phyloP scores from a whole-genome alignment of 92 coral and sea anemone species.

The Zoanthus gigantus region DNA sequence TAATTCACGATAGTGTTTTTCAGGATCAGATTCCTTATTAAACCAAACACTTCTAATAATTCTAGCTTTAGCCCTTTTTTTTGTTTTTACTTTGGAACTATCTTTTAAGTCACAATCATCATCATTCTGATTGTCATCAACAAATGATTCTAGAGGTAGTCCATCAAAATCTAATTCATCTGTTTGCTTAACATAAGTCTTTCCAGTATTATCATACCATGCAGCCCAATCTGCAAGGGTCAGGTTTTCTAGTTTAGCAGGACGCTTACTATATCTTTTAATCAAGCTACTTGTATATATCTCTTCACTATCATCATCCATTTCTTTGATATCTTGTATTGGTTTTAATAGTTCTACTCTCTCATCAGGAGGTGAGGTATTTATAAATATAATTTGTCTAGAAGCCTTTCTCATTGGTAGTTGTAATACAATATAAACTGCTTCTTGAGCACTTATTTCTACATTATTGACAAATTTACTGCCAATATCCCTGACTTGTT shows the following conservation, averaged over 20 bases:
- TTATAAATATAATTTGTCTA: slow-evolving; percentile 2
- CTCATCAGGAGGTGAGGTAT: slow-evolving; percentile 5
- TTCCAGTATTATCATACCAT: slow-evolving; percentile 5
- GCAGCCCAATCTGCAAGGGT: slow-evolving; percentile 13
- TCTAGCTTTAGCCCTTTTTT: slow-evolving; percentile 30
- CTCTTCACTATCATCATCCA: slow-evolving; percentile 4
- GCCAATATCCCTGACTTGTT: slow-evolving; percentile 6
- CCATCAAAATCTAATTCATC: background rate
- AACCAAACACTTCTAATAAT: too few species aligned
- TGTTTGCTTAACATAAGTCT: background rate
- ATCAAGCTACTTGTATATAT: background rate
- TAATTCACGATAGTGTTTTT: slow-evolving; percentile 6
- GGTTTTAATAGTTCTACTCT: background rate
- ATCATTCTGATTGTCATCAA: background rate
- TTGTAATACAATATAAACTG: slow-evolving; percentile 3
- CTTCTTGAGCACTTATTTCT: too few species aligned
- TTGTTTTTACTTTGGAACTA: slow-evolving; percentile 27
- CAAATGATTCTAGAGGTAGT: background rate
- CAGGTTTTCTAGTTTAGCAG: background rate
- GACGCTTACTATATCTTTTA: background rate
- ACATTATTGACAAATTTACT: background rate
- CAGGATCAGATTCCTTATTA: slow-evolving; percentile 35
- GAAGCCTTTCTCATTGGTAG: background rate
- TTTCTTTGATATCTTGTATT: background rate
- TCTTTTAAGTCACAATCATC: background rate